Base-by-base conservation (phyloP, 2,888 invertebrate species). In the Carpatolechia fugitivella region DNA sequence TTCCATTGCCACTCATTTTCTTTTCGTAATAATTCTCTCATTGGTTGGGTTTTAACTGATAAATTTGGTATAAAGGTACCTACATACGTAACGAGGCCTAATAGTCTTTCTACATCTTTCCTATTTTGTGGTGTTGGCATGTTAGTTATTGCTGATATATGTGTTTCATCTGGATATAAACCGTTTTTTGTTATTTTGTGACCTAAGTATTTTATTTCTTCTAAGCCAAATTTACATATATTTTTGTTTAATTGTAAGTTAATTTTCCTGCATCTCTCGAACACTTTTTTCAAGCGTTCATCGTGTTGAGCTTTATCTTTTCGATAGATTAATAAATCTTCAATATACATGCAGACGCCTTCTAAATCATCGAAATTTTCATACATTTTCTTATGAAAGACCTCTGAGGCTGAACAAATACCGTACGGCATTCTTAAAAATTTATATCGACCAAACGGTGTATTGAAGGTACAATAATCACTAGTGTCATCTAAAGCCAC, bases 261-360 rank as follows among this genome's bases (percentile, higher is more conserved):
- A 8, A 47, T 52, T 46, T 35, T 52, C 16, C 41, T 44, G 16
- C 44, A 30, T 46, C 44, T 33, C 13, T 52, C 53, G 46, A 75
- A 33, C 1, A 74, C 67, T 54, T 55, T 8, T 30, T 57, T 49
- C 14, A 72, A 52, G 31, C 33, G 52, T n/a, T 54, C 41, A 46
- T 60, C 57, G 29, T 60, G 57, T 6, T 52, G 48, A 11, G 40
- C 24, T 50, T 57, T 51, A 13, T 30, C 35, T 8, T 38, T 29
- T 1, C 38, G 55, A n/a, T 14, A 51, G 5, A 58, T 40, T 13
- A 56, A 38, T 8, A 58, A 16, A 38, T 58, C 58, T 36, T 59
- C 59, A 60, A 68, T 61, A 60, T 78, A 70, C 40, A 81, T 50
- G 52, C 66, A 7, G 47, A 78, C 64, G 57, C 73, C 63, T 2